Conservation (phyloP, 2,113 vertebrate species). For the Lasiurus cinereus region DNA sequence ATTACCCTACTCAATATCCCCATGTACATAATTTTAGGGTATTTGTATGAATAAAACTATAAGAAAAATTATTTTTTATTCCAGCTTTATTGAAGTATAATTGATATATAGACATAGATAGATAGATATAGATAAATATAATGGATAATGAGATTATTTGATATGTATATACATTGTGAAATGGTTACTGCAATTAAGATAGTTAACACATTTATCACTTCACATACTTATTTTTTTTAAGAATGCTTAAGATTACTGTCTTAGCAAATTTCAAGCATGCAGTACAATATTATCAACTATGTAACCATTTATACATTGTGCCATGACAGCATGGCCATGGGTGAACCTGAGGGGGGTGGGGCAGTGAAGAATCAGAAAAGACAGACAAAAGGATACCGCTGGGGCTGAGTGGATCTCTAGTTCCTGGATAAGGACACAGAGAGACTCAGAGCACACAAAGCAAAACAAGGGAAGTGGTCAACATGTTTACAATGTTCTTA, state of each 20-base stretch:
- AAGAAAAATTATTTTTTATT: constrained; percentile 1
- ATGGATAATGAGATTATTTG: neutral
- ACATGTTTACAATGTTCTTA: too few relatives aligned
- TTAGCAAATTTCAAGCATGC: neutral
- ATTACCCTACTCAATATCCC: neutral
- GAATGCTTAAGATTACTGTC: neutral
- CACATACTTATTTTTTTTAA: neutral
- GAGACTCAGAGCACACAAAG: too few relatives aligned
- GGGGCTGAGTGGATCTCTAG: too few relatives aligned
- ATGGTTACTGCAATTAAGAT: neutral
- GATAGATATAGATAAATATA: too few relatives aligned
- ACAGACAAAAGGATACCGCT: too few relatives aligned
- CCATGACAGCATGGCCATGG: too few relatives aligned
- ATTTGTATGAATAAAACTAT: neutral
- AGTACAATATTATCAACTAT: neutral
- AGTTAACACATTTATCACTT: neutral
- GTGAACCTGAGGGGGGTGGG: too few relatives aligned
- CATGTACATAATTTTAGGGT: neutral
- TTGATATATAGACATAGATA: neutral
- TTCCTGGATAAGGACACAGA: too few relatives aligned
- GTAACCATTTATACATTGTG: neutral
- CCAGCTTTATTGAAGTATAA: neutral
- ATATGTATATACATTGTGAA: neutral
- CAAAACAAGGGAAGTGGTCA: too few relatives aligned
- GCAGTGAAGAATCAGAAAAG: too few relatives aligned